A percentile compares a stretch with the other conserved stretches of the same genome.
Conservation (phyloP, 2,888 invertebrate species). For the Calameuta pallipes region DNA sequence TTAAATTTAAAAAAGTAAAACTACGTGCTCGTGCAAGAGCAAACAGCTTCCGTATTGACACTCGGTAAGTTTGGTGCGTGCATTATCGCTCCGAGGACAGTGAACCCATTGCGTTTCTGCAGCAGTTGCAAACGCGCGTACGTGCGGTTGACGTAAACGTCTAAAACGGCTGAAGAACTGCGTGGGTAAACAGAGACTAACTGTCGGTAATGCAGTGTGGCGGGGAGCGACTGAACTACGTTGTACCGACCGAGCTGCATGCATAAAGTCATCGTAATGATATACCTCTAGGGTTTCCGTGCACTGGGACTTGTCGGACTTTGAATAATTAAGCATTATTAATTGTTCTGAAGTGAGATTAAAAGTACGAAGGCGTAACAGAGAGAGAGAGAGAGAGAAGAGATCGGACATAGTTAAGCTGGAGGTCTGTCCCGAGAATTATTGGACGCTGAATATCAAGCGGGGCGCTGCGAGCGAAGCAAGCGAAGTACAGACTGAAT, state of each 20-base stretch:
- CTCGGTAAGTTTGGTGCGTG: conserved; percentile 3
- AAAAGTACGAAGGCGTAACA: not conserved
- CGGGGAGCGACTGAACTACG: not conserved
- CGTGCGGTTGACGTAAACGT: conserved; percentile 1
- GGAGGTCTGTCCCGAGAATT: not conserved
- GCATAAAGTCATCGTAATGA: not conserved
- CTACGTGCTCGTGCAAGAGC: conserved; percentile 1
- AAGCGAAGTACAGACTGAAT: not conserved
- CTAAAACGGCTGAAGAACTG: not conserved
- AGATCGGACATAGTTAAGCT: not conserved
- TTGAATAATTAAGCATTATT: not conserved
- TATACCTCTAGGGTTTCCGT: not conserved
- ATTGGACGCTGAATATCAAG: not conserved
- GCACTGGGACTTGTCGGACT: not conserved
- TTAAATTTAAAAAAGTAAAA: not conserved
- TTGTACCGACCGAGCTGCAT: not conserved
- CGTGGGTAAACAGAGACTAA: not conserved
- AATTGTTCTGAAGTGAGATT: not conserved
- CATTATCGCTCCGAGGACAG: conserved; percentile 14
- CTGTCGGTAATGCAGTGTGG: not conserved
- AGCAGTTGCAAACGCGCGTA: not conserved
- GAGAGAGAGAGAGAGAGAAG: not conserved
- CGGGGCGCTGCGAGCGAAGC: not conserved
- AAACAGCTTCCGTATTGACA: conserved; percentile 19
- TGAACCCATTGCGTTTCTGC: conserved; percentile 9